Percentiles rank a stretch among this genome's conserved stretches.
These are phyloP conservation scores for Paratrypauchen microcephalus DNA, from an alignment of 2,797 vertebrate species.

Conservation along the genomic window DNA sequence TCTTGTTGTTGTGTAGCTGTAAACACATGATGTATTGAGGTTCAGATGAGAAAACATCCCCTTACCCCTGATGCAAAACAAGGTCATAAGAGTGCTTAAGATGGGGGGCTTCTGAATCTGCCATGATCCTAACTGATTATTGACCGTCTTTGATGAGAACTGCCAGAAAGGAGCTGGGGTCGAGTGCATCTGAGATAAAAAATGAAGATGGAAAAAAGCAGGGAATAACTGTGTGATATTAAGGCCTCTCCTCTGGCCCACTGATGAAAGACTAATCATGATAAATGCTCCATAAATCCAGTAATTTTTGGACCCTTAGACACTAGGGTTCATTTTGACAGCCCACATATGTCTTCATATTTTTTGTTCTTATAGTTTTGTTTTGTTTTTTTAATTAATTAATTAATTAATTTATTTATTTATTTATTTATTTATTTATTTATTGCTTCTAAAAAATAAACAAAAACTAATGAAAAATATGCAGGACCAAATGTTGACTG, in stretches of 20 bases:
- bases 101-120: constrained; percentile 20
- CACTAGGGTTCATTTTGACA: background rate
- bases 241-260: constrained; percentile 58
- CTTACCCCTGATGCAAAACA: constrained; percentile 24
- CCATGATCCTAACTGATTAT: constrained; percentile 39
- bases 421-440: no score
- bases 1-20: constrained; percentile 9
- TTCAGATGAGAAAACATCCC: constrained; percentile 19
- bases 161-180: constrained; percentile 33
- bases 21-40: constrained; percentile 10
- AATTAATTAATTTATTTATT: no score
- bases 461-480: background rate
- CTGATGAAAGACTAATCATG: constrained; percentile 67
- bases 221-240: constrained; percentile 52
- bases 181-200: constrained; percentile 40
- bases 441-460: constrained; percentile 19
- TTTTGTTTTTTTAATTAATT: background rate
- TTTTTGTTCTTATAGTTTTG: background rate
- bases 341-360: background rate
- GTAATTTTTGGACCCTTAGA: constrained; percentile 34
- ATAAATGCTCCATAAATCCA: constrained; percentile 56
- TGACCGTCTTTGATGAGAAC: constrained; percentile 52
- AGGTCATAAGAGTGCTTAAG: constrained; percentile 50
- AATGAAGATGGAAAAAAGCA: constrained; percentile 58
- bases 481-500: no score